phyloP scores from a whole-genome alignment of 2,797 vertebrate genomes.

The Myotis planiceps region DNA sequence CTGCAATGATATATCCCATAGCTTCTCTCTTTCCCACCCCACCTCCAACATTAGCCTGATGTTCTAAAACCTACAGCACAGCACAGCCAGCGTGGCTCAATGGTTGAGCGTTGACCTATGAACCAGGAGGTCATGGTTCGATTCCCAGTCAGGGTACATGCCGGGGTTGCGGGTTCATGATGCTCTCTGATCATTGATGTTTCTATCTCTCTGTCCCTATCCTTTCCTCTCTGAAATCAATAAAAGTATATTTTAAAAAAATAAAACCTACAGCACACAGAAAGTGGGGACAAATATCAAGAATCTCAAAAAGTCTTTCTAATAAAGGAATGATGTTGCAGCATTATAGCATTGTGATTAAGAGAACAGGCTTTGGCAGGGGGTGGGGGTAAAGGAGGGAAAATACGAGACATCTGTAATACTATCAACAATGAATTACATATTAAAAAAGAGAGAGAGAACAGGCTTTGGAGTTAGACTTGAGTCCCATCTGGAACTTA shows the following conservation, averaged over 20 bases:
- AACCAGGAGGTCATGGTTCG: too few species aligned
- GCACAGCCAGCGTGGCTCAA: too few species aligned
- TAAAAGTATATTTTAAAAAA: too few species aligned
- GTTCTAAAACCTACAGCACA: conserved; percentile 1
- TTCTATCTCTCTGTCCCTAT: too few species aligned
- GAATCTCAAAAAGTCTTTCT: background rate
- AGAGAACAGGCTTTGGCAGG: background rate
- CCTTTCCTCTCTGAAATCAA: too few species aligned
- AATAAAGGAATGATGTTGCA: background rate
- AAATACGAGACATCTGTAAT: too few species aligned
- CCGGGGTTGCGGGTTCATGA: too few species aligned
- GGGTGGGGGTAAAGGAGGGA: too few species aligned
- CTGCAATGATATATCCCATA: background rate
- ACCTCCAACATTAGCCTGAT: background rate
- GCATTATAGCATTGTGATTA: background rate
- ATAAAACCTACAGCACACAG: background rate
- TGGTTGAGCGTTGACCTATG: too few species aligned
- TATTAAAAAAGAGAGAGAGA: background rate
- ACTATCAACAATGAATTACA: too few species aligned
- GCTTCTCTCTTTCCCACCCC: background rate
- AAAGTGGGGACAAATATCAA: background rate
- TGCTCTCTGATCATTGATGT: too few species aligned
- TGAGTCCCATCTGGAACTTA: conserved; percentile 17
- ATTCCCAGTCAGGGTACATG: too few species aligned
- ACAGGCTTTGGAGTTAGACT: background rate